These are phyloP conservation scores for Lordiphosa mommai DNA, from an alignment of 1,140 invertebrate species.

Conservation along the genomic window DNA sequence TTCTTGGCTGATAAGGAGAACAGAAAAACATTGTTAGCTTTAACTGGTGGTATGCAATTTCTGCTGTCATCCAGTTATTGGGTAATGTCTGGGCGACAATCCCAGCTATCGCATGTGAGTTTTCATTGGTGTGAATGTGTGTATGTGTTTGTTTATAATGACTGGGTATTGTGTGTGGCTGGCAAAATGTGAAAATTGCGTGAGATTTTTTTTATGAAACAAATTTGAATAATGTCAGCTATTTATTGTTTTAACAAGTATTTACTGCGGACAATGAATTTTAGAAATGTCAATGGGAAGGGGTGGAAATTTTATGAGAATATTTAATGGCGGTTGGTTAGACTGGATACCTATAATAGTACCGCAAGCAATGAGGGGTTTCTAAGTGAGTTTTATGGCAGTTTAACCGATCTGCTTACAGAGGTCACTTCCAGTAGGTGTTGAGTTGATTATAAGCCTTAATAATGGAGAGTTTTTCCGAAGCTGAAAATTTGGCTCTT, in stretches of 20 bases:
- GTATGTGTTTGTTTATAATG: slow-evolving; percentile 21
- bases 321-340: too few relatives aligned
- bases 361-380: too few relatives aligned
- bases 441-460: too few relatives aligned
- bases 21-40: background rate
- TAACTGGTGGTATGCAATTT: slow-evolving; percentile 7
- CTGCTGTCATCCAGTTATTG: slow-evolving; percentile 40
- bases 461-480: too few relatives aligned
- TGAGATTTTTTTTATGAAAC: slow-evolving; percentile 20
- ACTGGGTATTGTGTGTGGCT: slow-evolving; percentile 11
- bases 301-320: too few relatives aligned
- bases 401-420: too few relatives aligned
- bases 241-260: slow-evolving; percentile 1
- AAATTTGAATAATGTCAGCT: slow-evolving; percentile 31
- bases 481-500: too few relatives aligned
- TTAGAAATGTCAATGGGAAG: background rate
- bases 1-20: slow-evolving; percentile 45
- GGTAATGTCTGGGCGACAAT: slow-evolving; percentile 38
- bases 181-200: slow-evolving; percentile 27
- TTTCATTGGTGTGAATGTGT: slow-evolving; percentile 19
- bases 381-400: too few relatives aligned
- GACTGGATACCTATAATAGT: too few relatives aligned
- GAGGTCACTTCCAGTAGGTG: too few relatives aligned
- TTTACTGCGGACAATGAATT: background rate
- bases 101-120: slow-evolving; percentile 3